Conservation (phyloP, 2,797 vertebrate species). For the Poeciliopsis turneri region DNA sequence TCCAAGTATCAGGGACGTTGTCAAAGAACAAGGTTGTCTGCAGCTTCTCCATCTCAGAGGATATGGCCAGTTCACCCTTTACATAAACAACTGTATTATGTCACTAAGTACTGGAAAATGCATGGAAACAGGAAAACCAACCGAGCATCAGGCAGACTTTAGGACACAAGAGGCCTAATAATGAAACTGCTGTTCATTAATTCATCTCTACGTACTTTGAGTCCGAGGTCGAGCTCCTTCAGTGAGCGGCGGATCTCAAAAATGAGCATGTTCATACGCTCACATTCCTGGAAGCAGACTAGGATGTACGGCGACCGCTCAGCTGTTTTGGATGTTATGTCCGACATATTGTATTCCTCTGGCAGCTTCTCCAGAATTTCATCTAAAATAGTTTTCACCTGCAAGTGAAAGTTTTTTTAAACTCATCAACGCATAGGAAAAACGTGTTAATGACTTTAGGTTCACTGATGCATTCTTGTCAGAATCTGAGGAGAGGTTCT, state of each 20-base stretch:
- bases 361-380: slow-evolving; percentile 82
- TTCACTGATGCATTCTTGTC: background rate
- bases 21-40: slow-evolving; percentile 93
- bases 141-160: background rate
- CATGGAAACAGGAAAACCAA: background rate
- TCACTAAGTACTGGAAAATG: background rate
- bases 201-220: slow-evolving; percentile 72
- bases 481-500: background rate
- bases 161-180: background rate
- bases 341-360: slow-evolving; percentile 83
- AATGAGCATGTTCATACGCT: slow-evolving; percentile 82
- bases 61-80: slow-evolving; percentile 95
- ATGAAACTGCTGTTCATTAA: too few species aligned
- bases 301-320: slow-evolving; percentile 82
- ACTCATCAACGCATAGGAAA: background rate
- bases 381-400: slow-evolving; percentile 84
- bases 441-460: background rate
- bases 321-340: slow-evolving; percentile 83
- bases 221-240: slow-evolving; percentile 82
- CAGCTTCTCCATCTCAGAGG: slow-evolving; percentile 92
- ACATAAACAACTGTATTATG: slow-evolving; percentile 16
- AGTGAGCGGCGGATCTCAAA: slow-evolving; percentile 81
- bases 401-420: background rate
- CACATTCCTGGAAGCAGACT: slow-evolving; percentile 86
- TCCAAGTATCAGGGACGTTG: slow-evolving; percentile 93